Percentiles rank a stretch among this genome's conserved stretches.
Conservation (phyloP, 2,888 invertebrate genomes). For the Tenthredo livida region DNA sequence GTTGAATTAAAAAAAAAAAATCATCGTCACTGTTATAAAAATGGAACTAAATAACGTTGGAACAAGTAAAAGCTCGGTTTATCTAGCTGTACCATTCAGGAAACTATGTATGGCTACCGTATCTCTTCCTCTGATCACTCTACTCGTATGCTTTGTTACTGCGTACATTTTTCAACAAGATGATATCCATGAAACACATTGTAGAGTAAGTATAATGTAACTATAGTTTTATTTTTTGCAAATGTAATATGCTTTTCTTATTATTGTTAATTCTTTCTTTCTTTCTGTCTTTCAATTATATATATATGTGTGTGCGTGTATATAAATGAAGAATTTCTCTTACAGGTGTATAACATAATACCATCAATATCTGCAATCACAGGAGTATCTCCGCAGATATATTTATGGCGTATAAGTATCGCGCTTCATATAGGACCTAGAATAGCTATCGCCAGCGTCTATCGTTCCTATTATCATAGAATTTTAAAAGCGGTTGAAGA, state of each 20-base stretch:
- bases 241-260: too few relatives aligned
- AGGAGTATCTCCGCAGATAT: constrained; percentile 94
- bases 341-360: constrained; percentile 94
- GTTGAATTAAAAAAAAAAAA: constrained; percentile 1
- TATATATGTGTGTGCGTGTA: not conserved
- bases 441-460: constrained; percentile 92
- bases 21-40: constrained; percentile 13
- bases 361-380: constrained; percentile 98
- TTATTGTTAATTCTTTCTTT: not conserved
- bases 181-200: constrained; percentile 97
- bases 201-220: constrained; percentile 86
- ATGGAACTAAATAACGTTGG: constrained; percentile 75
- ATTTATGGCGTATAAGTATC: constrained; percentile 95
- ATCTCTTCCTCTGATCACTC: constrained; percentile 90
- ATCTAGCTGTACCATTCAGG: constrained; percentile 87
- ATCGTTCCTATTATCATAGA: constrained; percentile 89
- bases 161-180: constrained; percentile 95
- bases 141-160: constrained; percentile 92
- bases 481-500: constrained; percentile 82
- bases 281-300: not conserved
- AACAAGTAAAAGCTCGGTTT: constrained; percentile 79
- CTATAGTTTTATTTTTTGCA: too few relatives aligned
- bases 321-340: constrained; percentile 58
- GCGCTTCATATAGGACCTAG: constrained; percentile 95
- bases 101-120: constrained; percentile 91